phyloP scores from a whole-genome alignment of 2,888 invertebrate species.

The Torymus tubicola region DNA sequence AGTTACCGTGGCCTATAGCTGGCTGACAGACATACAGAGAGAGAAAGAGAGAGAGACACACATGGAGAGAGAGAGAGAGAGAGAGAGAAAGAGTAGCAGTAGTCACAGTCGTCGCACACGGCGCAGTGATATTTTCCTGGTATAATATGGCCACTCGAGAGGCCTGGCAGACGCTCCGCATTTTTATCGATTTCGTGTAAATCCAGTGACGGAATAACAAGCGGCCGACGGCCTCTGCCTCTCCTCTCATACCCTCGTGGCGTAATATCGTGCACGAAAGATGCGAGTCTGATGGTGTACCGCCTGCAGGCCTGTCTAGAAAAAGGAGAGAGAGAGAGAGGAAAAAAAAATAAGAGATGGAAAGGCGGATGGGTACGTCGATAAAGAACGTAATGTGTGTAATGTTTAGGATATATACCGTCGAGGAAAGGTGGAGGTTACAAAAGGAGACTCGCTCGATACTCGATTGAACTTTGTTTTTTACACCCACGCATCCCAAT shows the following conservation, averaged over 20 bases:
- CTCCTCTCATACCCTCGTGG: constrained; percentile 12
- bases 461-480: constrained; percentile 12
- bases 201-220: constrained; percentile 66
- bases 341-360: constrained; percentile 9
- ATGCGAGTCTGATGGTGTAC: background rate
- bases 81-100: too few relatives aligned
- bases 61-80: too few relatives aligned
- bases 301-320: constrained; percentile 1
- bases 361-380: constrained; percentile 9
- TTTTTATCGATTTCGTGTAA: constrained; percentile 74
- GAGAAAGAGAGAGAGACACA: too few relatives aligned
- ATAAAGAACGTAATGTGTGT: constrained; percentile 1
- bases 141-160: constrained; percentile 60
- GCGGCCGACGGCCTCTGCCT: constrained; percentile 49
- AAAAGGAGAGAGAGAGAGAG: too few relatives aligned
- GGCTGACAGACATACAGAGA: constrained; percentile 6
- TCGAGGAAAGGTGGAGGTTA: background rate
- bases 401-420: background rate
- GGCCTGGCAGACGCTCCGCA: constrained; percentile 66
- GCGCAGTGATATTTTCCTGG: constrained; percentile 33
- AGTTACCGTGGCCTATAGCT: constrained; percentile 15
- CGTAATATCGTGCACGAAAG: background rate
- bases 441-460: background rate
- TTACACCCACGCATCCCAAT: background rate
- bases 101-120: constrained; percentile 11